Base-by-base conservation (phyloP, 2,113 vertebrate genomes). In the Myiopsitta monachus region DNA sequence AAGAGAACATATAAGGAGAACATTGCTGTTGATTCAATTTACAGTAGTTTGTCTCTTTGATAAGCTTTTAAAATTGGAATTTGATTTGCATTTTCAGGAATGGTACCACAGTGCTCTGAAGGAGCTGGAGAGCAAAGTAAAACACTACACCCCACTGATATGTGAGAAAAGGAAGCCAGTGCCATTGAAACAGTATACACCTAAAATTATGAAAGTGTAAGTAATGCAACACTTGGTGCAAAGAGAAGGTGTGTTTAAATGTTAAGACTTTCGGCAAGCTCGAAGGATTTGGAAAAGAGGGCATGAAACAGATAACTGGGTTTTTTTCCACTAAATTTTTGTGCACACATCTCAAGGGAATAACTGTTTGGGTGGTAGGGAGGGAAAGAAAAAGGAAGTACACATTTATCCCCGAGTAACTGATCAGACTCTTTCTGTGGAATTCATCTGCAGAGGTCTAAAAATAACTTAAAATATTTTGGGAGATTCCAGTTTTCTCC, bases 121-220 rank as follows among this genome's bases (percentile, higher is more conserved):
- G 9, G 95, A 96, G 39, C 69, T 99, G 41, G 94, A 97, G 33
- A 73, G n/a, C 3, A 96, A 92, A 30, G 91, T 76, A 7, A 96
- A 94, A 70, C 70, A 43, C 36, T 98, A 82, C 52, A 91, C 24
- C 33, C 98, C 97, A 0, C 95, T 99, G 63, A 85, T 99, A 33
- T 99, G 99, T 89, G 98, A 99, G 74, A 99, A 98, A 97, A 99
- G 98, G 97, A 99, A 98, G 90, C 99, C 99, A 0, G 98, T 99
- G 69, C 99, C 99, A 2, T 97, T 99, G 85, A 99, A 98, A 88
- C 97, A 99, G 46, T 98, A 98, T 82, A 99, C 98, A 2, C 99
- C 99, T 6, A 99, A 99, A 97, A 98, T 99, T 66, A 99, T 99
- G 54, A 98, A 98, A 98, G 98, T 99, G 99, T 99, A 97, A 98